These are phyloP conservation scores for Nematostella vectensis DNA, from an alignment of 92 coral and sea anemone genomes.

Conservation along the genomic window DNA sequence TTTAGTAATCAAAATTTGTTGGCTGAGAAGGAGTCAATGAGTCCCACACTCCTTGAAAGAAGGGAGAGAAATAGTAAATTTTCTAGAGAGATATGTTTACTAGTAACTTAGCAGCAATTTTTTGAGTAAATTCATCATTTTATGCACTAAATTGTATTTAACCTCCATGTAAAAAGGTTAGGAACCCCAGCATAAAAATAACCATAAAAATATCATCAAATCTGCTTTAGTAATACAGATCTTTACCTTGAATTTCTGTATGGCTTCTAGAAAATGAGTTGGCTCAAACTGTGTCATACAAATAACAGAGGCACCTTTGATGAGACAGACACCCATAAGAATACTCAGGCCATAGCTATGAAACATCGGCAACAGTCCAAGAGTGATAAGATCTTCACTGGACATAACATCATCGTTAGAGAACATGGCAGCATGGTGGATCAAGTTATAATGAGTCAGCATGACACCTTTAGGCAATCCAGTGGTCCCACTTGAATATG, in stretches of 20 bases:
- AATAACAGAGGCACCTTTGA: constrained; percentile 31
- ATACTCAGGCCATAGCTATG: constrained; percentile 45
- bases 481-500: constrained; percentile 90
- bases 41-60: too few species aligned
- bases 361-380: constrained; percentile 58
- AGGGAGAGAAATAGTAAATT: too few species aligned
- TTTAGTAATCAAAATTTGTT: too few species aligned
- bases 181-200: too few species aligned
- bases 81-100: too few species aligned
- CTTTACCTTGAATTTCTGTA: constrained; percentile 64
- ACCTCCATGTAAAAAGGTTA: too few species aligned
- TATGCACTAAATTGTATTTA: too few species aligned
- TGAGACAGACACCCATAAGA: constrained; percentile 21
- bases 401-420: background rate
- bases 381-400: constrained; percentile 2
- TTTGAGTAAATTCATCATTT: too few species aligned
- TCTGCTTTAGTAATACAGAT: background rate
- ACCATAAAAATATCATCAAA: too few species aligned
- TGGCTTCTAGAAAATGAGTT: constrained; percentile 34
- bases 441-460: constrained; percentile 68
- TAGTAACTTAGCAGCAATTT: too few species aligned
- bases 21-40: too few species aligned
- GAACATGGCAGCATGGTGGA: constrained; percentile 9
- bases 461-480: constrained; percentile 83
- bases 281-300: constrained; percentile 56